phyloP scores from a whole-genome alignment of 2,888 invertebrate genomes.

The Apamea epomidion region DNA sequence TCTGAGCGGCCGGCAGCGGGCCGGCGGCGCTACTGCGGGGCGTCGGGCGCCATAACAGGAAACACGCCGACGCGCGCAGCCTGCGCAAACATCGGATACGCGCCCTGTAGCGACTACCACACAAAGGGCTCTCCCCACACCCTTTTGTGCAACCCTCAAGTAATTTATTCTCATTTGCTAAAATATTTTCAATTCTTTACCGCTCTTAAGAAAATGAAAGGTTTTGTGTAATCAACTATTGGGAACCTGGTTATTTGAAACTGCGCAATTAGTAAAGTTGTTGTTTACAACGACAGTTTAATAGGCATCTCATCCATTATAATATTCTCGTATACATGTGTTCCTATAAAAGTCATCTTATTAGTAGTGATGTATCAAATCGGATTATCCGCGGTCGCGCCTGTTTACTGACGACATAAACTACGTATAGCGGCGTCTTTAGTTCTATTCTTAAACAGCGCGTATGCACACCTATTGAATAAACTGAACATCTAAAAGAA shows the following conservation, averaged over 20 bases:
- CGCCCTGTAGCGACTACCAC: slow-evolving; percentile 62
- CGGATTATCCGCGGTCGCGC: slow-evolving; percentile 52
- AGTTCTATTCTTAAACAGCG: slow-evolving; percentile 52
- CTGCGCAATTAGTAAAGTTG: not conserved
- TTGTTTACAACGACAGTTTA: not conserved
- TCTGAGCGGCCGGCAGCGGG: slow-evolving; percentile 86
- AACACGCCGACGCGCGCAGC: slow-evolving; percentile 73
- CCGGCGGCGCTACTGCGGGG: slow-evolving; percentile 87
- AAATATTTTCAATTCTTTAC: slow-evolving; percentile 24
- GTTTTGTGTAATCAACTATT: slow-evolving; percentile 7
- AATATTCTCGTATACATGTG: slow-evolving; percentile 22
- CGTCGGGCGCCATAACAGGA: slow-evolving; percentile 84
- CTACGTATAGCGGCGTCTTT: slow-evolving; percentile 39
- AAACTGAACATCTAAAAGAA: slow-evolving; percentile 29
- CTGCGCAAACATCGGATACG: slow-evolving; percentile 87
- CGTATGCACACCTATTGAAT: slow-evolving; percentile 39
- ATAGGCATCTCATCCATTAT: slow-evolving; percentile 13
- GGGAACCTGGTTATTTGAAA: not conserved
- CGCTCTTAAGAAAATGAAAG: slow-evolving; percentile 3
- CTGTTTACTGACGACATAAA: slow-evolving; percentile 44
- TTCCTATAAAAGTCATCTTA: slow-evolving; percentile 49
- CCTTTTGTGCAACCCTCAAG: slow-evolving; percentile 62
- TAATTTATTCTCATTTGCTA: slow-evolving; percentile 50
- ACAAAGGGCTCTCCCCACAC: slow-evolving; percentile 73
- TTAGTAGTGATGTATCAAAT: slow-evolving; percentile 61